Base-by-base conservation (phyloP, 1,140 invertebrate species). In the Cataglyphis hispanica region DNA sequence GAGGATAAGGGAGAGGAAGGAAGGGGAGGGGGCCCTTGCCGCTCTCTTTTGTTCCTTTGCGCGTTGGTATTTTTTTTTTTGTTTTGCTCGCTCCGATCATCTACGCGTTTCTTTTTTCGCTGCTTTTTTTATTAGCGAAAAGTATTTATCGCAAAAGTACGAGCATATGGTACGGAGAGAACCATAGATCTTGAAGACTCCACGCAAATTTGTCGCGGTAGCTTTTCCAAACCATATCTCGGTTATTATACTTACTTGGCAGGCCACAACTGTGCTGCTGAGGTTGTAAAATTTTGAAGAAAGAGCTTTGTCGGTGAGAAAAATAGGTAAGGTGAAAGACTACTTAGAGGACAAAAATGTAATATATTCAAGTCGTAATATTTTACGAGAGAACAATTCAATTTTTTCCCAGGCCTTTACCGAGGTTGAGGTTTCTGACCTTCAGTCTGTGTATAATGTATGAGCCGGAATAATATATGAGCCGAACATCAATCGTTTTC, bases 41-140 rank as follows among this genome's bases (percentile, higher is more conserved):
- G 13, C 53, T 40, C n/a, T 50, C 46, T 56, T 67, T 50, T 77
- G 56, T 60, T 76, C 40, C 64, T 83, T 83, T 83, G 78, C 78
- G 78, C 74, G 78, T 83, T 43, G 78, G 70, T 72, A 83, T 61
- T 64, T 46, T 25, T 16, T 50, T 50, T 50, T 50, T 50, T 50
- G n/a, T 50, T 50, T 50, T 19, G 16, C 6, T 50, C 2, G 13
- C 19, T n/a, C 27, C 72, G 31, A 72, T 60, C 34, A 11, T n/a
- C 37, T 53, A 50, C 3, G 11, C 43, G 19, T 1, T 40, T 43
- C 37, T 77, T 22, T 6, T 6, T 85, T 46, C n/a, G 1, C 16
- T 16, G 25, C 46, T 13, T n/a, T 74, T 66, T 74, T 56, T 69
- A 60, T 72, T 64, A 46, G 13, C n/a, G 8, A 40, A n/a, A n/a